Base-by-base conservation (phyloP, 2,113 vertebrate species). In the Empidonax traillii region DNA sequence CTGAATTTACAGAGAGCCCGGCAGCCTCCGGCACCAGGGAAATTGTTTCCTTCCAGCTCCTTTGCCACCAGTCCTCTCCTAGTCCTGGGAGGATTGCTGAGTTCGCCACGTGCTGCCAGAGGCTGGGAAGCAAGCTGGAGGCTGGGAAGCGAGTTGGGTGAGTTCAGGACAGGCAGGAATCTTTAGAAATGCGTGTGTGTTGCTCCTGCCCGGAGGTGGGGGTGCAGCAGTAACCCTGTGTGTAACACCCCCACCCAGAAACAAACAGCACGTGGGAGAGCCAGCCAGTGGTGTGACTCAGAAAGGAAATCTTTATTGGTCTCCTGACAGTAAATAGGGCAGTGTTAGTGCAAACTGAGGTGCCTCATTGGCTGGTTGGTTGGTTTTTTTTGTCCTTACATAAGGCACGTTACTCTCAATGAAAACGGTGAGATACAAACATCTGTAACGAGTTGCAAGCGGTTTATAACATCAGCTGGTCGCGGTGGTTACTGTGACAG, bases 341-440 rank as follows among this genome's bases (percentile, higher is more conserved):
- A 95, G 94, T 76, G 94, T 97, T 97, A 97, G 96, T 98, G 97
- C 95, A 97, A 89, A 97, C 90, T 65, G 94, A 96, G 96, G 37
- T 88, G 97, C 94, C 95, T 94, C 37, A 6, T 20, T 81, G 91
- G 90, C 89, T 80, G 83, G 71, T 8, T 23, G 12, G 0, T 12
- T 12, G 11, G 5, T 5, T 69, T 80, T 43, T 53, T 73, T 82
- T 61, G 49, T 71, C 81, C 76, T 94, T 93, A 78, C 67, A 23
- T 84, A 95, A 55, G 96, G 88, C 83, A 92, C 58, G 5, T 39
- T 66, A 69, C 78, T 73, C 15, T 58, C 74, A 61, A 82, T 91
- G 52, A 91, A 84, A 90, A 92, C 46, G 47, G 78, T 24, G 43
- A 94, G 80, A 93, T 72, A 93, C n/a, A 82, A 56, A 83, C 69